Base-by-base conservation (phyloP, 2,888 invertebrate genomes). In the Eupsilia transversa region DNA sequence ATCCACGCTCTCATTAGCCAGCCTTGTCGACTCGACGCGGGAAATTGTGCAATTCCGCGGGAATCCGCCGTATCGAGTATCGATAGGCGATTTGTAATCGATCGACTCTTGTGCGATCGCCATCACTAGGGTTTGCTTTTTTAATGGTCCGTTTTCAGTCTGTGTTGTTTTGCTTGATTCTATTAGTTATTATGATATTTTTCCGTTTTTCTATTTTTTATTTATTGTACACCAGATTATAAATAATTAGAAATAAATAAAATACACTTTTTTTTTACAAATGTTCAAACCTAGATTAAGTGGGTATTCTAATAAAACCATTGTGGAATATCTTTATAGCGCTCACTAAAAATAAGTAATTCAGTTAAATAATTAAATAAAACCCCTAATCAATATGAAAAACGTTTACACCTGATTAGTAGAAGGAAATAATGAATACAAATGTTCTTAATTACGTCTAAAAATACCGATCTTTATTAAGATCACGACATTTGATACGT, bases 1-100 rank as follows among this genome's bases (percentile, higher is more conserved):
- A 92, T 93, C 93, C 94, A 93, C 94, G 94, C 94, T 94, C 96
- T 96, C 96, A 96, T 96, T 96, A 96, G 94, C 95, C 91, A 91
- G 93, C 92, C 93, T 91, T 92, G 94, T 93, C 92, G 92, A 92
- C 89, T 91, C 91, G 91, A 84, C 86, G 80, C 87, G 93, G 92
- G 93, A 93, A 92, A 94, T 93, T 94, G 94, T 92, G 93, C 93
- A 94, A 94, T 94, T 94, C 93, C 91, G 89, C 91, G 91, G 90
- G 93, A 94, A 93, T 94, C 92, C 91, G 89, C 88, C 85, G 92
- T 89, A 94, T 94, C 92, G 90, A 89, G 86, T 89, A 91, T 93
- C 92, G 92, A 94, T 91, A 83, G 87, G 85, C 90, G 92, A 93
- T 94, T 93, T 92, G 92, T 91, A 92, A 93, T 93, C 92, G 92